These are phyloP conservation scores for Protobothrops mucrosquamatus DNA, from an alignment of 2,113 vertebrate genomes.

Conservation along the genomic window DNA sequence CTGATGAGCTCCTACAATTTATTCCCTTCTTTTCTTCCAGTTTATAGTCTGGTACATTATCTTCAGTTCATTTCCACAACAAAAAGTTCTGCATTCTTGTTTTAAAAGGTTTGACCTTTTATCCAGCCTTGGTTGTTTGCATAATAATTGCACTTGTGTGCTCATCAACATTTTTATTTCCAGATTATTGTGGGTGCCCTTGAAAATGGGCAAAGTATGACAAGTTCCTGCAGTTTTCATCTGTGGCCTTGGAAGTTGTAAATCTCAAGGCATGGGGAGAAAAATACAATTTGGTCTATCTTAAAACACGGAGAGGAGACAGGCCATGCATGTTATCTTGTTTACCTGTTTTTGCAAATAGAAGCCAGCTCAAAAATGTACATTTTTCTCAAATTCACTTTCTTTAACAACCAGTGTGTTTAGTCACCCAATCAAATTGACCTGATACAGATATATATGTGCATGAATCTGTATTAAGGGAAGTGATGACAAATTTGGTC, in stretches of 20 bases:
- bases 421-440: not conserved
- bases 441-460: not conserved
- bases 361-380: not conserved
- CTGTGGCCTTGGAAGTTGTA: conserved; percentile 43
- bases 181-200: conserved; percentile 25
- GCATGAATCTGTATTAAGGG: not conserved
- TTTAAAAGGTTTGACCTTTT: conserved; percentile 49
- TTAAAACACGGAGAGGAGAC: not conserved
- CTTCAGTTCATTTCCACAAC: conserved; percentile 59
- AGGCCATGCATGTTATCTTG: not conserved
- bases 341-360: not conserved
- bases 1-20: conserved; percentile 46
- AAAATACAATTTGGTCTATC: conserved; percentile 31
- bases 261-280: conserved; percentile 15
- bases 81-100: conserved; percentile 54
- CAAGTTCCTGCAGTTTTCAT: conserved; percentile 49
- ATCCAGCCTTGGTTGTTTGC: conserved; percentile 48
- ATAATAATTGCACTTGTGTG: conserved; percentile 56
- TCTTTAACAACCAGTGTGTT: not conserved
- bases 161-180: conserved; percentile 44
- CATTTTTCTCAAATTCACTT: not conserved
- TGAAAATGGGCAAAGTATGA: conserved; percentile 48
- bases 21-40: conserved; percentile 43
- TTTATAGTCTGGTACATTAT: conserved; percentile 59
- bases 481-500: not conserved